These are phyloP conservation scores for Neosalanx taihuensis DNA, from an alignment of 2,797 vertebrate species.

Conservation along the genomic window DNA sequence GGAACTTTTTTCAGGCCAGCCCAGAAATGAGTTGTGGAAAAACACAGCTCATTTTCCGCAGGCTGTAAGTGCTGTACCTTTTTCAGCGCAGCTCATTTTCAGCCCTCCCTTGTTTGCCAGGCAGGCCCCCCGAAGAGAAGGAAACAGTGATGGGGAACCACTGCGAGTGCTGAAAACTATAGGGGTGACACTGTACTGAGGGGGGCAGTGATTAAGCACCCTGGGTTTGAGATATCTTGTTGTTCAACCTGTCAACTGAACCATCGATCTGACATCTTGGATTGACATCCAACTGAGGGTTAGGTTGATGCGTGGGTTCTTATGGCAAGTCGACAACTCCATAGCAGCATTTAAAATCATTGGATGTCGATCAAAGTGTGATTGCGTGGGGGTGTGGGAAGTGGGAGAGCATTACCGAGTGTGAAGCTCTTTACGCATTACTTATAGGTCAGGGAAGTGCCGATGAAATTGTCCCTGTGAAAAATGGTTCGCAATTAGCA, in stretches of 20 bases:
- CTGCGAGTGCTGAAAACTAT: no score
- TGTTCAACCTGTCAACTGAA: no score
- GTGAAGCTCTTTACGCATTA: not conserved
- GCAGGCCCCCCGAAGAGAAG: no score
- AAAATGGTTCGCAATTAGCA: slow-evolving; percentile 30
- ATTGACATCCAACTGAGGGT: no score
- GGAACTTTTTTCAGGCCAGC: not conserved
- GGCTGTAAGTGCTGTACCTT: no score
- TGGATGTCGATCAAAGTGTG: not conserved
- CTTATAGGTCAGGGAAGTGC: slow-evolving; percentile 17
- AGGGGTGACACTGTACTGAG: no score
- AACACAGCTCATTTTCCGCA: not conserved
- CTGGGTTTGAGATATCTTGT: no score
- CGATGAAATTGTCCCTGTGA: slow-evolving; percentile 11
- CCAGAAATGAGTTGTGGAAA: not conserved
- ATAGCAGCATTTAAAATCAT: not conserved
- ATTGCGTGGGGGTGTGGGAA: not conserved
- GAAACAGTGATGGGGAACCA: no score
- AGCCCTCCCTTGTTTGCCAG: no score
- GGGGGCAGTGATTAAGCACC: no score
- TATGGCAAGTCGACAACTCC: not conserved
- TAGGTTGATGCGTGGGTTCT: not conserved
- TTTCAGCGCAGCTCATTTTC: no score
- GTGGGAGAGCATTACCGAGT: not conserved
- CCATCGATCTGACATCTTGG: not conserved